Conservation (phyloP, 2,797 vertebrate species). For the Chaunax sp. region DNA sequence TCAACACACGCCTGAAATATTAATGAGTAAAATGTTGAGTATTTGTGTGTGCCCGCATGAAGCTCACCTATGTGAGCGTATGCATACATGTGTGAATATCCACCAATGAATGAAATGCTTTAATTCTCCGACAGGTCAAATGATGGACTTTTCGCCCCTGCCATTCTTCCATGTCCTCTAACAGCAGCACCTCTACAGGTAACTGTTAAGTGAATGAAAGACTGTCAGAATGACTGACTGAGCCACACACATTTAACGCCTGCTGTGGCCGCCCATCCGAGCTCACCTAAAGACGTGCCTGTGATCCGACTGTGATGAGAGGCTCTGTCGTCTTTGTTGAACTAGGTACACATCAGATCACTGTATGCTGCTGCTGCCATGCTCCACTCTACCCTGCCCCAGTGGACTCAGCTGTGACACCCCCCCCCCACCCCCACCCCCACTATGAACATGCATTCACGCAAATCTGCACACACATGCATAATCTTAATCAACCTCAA, state of each 20-base stretch:
- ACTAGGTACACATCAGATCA: conserved; percentile 65
- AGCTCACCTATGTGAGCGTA: conserved; percentile 24
- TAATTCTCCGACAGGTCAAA: conserved; percentile 57
- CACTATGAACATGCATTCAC: conserved; percentile 38
- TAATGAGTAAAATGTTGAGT: conserved; percentile 69
- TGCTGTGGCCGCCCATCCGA: conserved; percentile 56
- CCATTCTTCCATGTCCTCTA: conserved; percentile 26
- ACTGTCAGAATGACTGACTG: conserved; percentile 73
- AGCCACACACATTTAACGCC: conserved; percentile 68
- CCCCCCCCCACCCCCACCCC: neutral
- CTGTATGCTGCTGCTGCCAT: conserved; percentile 53
- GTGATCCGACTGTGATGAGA: conserved; percentile 76
- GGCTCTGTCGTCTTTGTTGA: conserved; percentile 63
- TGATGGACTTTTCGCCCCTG: conserved; percentile 50
- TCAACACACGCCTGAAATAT: conserved; percentile 75
- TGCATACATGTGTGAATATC: conserved; percentile 7
- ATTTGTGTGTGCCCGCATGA: conserved; percentile 34
- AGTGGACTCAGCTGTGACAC: conserved; percentile 46
- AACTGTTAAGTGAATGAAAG: conserved; percentile 47
- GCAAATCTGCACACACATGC: conserved; percentile 52
- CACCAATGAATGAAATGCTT: conserved; percentile 25
- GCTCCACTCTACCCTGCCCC: conserved; percentile 58
- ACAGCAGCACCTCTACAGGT: conserved; percentile 27
- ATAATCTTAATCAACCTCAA: conserved; percentile 56
- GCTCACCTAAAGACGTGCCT: conserved; percentile 73